Evolutionary conservation across 30 jellyfish, hydroid and myxozoan genomes (phyloP).

Genomic region (Aurelia sp.): DNA sequence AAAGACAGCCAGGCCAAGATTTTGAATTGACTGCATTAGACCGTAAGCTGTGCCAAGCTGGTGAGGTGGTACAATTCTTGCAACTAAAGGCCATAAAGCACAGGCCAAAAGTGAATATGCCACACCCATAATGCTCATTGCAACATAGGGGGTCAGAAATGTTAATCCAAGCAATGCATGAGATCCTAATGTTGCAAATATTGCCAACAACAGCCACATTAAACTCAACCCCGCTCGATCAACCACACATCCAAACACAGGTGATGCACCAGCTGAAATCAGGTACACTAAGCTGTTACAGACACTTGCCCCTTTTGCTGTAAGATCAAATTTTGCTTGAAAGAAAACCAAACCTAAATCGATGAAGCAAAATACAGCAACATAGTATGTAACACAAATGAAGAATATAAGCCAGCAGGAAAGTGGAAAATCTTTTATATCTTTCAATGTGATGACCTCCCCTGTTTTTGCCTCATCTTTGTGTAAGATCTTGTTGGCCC

Average conservation of each 20-base stretch:
- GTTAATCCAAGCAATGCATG: slow-evolving; percentile 86
- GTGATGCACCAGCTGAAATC: slow-evolving; percentile 99
- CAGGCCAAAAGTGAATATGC: slow-evolving; percentile 96
- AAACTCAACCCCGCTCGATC: slow-evolving; percentile 88
- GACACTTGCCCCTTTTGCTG: slow-evolving; percentile 56
- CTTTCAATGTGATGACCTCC: slow-evolving; percentile 83
- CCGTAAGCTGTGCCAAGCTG: slow-evolving; percentile 99
- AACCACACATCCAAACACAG: slow-evolving; percentile 87
- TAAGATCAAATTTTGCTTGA: slow-evolving; percentile 75
- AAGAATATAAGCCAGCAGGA: slow-evolving; percentile 96
- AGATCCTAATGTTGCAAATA: slow-evolving; percentile 75
- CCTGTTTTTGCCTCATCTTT: slow-evolving; percentile 94
- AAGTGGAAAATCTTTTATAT: slow-evolving; percentile 92
- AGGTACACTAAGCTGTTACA: slow-evolving; percentile 94
- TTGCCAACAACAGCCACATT: slow-evolving; percentile 81
- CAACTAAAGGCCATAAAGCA: slow-evolving; percentile 98
- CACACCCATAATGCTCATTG: slow-evolving; percentile 96
- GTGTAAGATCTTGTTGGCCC: slow-evolving; percentile 87
- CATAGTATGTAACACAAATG: slow-evolving; percentile 94
- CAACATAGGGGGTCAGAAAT: slow-evolving; percentile 70
- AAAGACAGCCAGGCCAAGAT: slow-evolving; percentile 88
- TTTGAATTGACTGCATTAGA: slow-evolving; percentile 97
- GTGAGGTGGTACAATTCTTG: slow-evolving; percentile 88
- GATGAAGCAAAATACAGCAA: slow-evolving; percentile 96
- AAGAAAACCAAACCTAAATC: slow-evolving; percentile 89